Conservation (phyloP, 2,113 vertebrate genomes). For the Hirundichthys speculiger region DNA sequence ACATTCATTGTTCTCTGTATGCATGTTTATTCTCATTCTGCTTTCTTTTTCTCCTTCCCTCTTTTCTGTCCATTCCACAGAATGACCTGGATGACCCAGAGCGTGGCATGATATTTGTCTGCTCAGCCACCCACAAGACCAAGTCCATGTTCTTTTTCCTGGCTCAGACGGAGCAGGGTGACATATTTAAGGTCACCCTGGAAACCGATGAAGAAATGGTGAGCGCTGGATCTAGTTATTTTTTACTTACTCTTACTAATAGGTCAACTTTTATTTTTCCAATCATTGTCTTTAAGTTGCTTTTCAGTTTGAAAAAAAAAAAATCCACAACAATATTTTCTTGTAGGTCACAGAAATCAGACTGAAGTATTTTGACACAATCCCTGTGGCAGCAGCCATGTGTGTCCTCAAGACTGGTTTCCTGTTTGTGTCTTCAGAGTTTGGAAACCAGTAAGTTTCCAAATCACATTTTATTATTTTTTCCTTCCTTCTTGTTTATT, state of each 20-base stretch:
- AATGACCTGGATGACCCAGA: slow-evolving; percentile 98
- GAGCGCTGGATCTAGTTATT: slow-evolving; percentile 38
- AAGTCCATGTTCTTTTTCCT: slow-evolving; percentile 99
- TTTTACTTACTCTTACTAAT: too few species aligned
- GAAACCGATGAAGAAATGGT: slow-evolving; percentile 99
- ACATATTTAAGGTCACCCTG: slow-evolving; percentile 98
- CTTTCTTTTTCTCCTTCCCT: neutral
- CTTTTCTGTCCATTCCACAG: slow-evolving; percentile 65
- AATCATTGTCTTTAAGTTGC: too few species aligned
- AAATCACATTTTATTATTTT: neutral
- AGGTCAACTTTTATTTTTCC: too few species aligned
- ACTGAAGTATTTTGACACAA: slow-evolving; percentile 98
- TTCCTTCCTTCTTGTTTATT: neutral
- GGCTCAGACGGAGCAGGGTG: slow-evolving; percentile 97
- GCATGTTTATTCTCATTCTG: slow-evolving; percentile 2
- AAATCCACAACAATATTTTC: neutral
- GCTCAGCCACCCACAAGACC: slow-evolving; percentile 98
- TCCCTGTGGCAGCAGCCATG: slow-evolving; percentile 96
- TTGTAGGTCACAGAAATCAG: slow-evolving; percentile 97
- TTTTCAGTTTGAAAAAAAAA: neutral
- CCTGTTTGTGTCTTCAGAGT: slow-evolving; percentile 96
- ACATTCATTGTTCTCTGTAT: neutral
- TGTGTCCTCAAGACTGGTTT: slow-evolving; percentile 98
- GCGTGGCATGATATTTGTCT: slow-evolving; percentile 98
- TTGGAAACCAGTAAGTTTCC: slow-evolving; percentile 97